Base-by-base conservation (phyloP, 2,797 vertebrate genomes). In the Cynodonichthys magdalenae region DNA sequence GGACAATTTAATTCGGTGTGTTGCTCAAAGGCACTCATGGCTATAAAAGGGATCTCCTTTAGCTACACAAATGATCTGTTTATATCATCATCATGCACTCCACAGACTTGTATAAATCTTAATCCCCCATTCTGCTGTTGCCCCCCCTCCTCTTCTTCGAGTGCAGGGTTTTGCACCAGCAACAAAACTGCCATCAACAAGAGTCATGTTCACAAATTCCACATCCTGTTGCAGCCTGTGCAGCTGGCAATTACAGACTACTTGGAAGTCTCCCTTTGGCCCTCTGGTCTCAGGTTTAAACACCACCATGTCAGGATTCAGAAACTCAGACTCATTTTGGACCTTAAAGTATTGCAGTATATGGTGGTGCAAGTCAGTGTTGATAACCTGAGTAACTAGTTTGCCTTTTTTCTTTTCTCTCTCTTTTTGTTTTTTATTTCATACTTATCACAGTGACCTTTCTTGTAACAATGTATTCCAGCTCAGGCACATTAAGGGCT, bases 151-250 rank as follows among this genome's bases (percentile, higher is more conserved):
- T 36, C 34, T 9, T 36, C 9, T 1, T 36, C 9, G 63, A 75
- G 55, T 63, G 54, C 61, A 71, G 66, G 44, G 65, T 64, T 84
- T 69, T 78, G 81, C 66, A 87, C 74, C 66, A 50, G 75, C 78
- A 89, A 83, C 77, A 58, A 81, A 77, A 81, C 73, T 64, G 66
- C 69, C 73, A 59, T 52, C 69, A 63, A 59, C 63, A 82, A 74
- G 77, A 62, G 62, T 77, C 61, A 53, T 84, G 86, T 86, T 72
- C 68, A 80, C 70, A 77, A 89, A 93, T 92, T 93, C 92, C 91
- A 89, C 68, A 83, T 93, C 91, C 88, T 92, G 90, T 91, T 66
- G 58, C 76, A 85, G 91, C 92, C 86, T 91, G 92, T 86, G 86
- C 79, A 77, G 72, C 73, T 77, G 56, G 82, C 79, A 87, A 78